Base-by-base conservation (phyloP, 2,888 invertebrate genomes). In the Tanytarsus gracilentus region DNA sequence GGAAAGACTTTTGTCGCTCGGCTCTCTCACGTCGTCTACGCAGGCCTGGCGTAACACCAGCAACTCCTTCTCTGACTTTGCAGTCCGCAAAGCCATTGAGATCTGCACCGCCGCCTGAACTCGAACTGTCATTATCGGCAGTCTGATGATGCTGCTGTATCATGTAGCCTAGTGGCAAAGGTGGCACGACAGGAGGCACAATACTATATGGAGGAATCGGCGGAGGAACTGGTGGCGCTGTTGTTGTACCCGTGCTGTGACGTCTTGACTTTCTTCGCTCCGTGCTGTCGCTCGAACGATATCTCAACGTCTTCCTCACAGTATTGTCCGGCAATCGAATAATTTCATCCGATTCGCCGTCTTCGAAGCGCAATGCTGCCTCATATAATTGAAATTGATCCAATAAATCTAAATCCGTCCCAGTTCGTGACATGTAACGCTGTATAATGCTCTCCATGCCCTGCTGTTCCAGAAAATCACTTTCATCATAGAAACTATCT, bases 401-500 rank as follows among this genome's bases (percentile, higher is more conserved):
- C 33, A 96, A 76, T 27, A 97, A 80, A 76, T 96, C 96, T 66
- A 94, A 77, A 75, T 96, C 95, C 0, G 93, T 92, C 36, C 93
- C 93, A 65, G 89, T 91, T 71, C 89, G 88, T 9, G 88, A 85
- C 88, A 92, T 90, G 71, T 92, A 92, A 61, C 88, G 79, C 69
- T 89, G 87, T 65, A 92, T 87, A 26, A 92, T 85, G 55, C 83
- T 81, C 70, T 92, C 91, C 75, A 94, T 90, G 21, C 90, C 91
- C 71, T 92, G 95, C 65, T 96, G 94, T 71, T 98, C 98, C 64
- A 99, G 76, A 21, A 88, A 83, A 75, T 99, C 98, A 3, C 95
- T 91, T 70, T 99, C 92, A 72, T 99, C 97, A 70, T 97, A 99
- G 75, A 96, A 99, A 21, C 90, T 88, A 71, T 98, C 95, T 74